Evolutionary conservation across 2,888 invertebrate species (phyloP).

Genomic region (Ectemnius lituratus): DNA sequence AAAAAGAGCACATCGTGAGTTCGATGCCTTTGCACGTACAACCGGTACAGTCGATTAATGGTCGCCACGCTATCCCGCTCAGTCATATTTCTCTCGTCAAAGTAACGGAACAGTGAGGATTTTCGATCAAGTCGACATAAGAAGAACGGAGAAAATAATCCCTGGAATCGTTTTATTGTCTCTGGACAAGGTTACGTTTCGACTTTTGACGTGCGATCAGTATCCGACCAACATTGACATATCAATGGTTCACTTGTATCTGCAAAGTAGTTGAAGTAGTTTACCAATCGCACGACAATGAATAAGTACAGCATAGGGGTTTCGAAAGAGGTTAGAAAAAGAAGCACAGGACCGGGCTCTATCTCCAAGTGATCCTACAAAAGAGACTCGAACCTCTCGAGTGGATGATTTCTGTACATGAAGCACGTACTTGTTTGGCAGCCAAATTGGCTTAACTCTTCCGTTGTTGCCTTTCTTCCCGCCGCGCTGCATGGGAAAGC

Average conservation of each 20-base stretch:
- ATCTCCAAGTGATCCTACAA: constrained; percentile 52
- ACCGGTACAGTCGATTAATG: constrained; percentile 49
- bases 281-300: constrained; percentile 46
- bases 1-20: constrained; percentile 20
- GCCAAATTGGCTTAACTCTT: constrained; percentile 63
- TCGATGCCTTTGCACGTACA: constrained; percentile 26
- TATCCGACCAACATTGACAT: constrained; percentile 32
- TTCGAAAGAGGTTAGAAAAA: constrained; percentile 40
- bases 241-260: constrained; percentile 28
- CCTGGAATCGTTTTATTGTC: too few relatives aligned
- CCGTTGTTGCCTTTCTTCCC: constrained; percentile 36
- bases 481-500: constrained; percentile 27
- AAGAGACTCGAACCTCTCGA: constrained; percentile 55
- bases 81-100: constrained; percentile 41
- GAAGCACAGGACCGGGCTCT: constrained; percentile 31
- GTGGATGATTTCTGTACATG: constrained; percentile 57
- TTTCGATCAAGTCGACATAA: background rate
- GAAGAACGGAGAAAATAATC: constrained; percentile 12
- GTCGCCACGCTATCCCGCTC: constrained; percentile 45
- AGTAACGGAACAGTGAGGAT: background rate
- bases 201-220: too few relatives aligned
- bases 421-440: constrained; percentile 55
- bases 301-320: constrained; percentile 9
- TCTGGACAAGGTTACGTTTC: too few relatives aligned
- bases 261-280: constrained; percentile 40